Conservation (phyloP, 2,113 vertebrate genomes). For the Lophura nycthemera region DNA sequence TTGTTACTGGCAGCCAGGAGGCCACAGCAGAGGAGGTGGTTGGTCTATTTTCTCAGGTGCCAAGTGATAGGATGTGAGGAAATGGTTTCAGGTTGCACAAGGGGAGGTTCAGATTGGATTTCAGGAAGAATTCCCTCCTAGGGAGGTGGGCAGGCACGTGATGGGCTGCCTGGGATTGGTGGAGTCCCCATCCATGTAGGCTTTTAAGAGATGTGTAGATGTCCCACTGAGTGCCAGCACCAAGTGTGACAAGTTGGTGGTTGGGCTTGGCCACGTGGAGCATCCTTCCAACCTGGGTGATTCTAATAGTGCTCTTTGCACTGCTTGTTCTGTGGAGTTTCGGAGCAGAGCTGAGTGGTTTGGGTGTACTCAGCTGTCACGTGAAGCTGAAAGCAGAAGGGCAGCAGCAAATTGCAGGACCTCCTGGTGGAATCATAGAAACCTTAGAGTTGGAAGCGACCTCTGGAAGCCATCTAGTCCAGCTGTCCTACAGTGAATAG, state of each 20-base stretch:
- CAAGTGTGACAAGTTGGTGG: background rate
- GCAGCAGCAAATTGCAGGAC: background rate
- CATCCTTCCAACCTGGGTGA: background rate
- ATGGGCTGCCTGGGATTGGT: background rate
- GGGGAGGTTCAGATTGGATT: background rate
- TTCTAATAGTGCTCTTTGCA: background rate
- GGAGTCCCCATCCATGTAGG: background rate
- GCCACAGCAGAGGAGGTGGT: background rate
- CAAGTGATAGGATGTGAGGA: background rate
- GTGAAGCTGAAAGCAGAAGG: no score
- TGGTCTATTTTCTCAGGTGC: background rate
- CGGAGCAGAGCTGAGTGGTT: background rate
- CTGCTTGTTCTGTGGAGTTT: background rate
- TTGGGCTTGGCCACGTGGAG: background rate
- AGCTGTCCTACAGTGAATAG: no score
- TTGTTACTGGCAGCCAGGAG: background rate
- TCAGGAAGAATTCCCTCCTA: background rate
- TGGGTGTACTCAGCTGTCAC: no score
- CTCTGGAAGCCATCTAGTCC: no score
- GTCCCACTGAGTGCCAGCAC: background rate
- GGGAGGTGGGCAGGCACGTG: background rate
- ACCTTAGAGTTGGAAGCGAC: no score
- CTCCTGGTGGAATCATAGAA: background rate
- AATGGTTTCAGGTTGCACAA: background rate
- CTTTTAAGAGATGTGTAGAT: background rate